These are phyloP conservation scores for Phrynosoma platyrhinos DNA, from an alignment of 2,113 vertebrate genomes.

Conservation along the genomic window DNA sequence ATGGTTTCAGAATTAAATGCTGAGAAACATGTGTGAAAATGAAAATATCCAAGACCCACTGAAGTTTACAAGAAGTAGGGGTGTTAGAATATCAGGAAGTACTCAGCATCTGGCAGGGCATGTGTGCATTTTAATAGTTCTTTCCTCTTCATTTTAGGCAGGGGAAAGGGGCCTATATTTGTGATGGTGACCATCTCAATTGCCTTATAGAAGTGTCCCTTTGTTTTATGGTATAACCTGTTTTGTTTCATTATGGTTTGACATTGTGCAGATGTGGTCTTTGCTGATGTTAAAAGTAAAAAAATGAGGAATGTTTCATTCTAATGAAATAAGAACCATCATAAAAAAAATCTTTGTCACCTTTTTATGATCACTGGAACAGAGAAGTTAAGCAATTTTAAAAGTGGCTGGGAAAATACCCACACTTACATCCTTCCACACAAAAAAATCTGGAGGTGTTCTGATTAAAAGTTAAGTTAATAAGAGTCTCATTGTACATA, in stretches of 20 bases:
- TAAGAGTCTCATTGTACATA: neutral
- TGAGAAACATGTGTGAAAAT: conserved; percentile 9
- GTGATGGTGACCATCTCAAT: neutral
- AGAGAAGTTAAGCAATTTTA: neutral
- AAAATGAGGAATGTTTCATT: neutral
- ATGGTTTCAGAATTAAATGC: conserved; percentile 3
- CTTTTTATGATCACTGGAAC: neutral
- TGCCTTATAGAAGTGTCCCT: neutral
- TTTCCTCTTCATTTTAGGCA: neutral
- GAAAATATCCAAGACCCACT: neutral
- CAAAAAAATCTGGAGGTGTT: neutral
- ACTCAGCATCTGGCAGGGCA: neutral
- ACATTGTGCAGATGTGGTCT: conserved; percentile 13
- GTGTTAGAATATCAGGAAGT: conserved; percentile 3
- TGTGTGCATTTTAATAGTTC: neutral
- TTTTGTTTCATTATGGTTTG: conserved; percentile 10
- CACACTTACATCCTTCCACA: neutral
- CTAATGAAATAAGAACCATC: neutral
- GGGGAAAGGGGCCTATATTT: neutral
- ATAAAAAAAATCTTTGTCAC: neutral
- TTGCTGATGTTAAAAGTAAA: neutral
- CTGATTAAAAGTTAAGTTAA: neutral
- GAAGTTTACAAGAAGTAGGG: neutral
- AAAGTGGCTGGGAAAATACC: neutral
- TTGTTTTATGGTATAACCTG: conserved; percentile 35